phyloP scores from a whole-genome alignment of 1,140 invertebrate genomes.

The Solenopsis invicta region DNA sequence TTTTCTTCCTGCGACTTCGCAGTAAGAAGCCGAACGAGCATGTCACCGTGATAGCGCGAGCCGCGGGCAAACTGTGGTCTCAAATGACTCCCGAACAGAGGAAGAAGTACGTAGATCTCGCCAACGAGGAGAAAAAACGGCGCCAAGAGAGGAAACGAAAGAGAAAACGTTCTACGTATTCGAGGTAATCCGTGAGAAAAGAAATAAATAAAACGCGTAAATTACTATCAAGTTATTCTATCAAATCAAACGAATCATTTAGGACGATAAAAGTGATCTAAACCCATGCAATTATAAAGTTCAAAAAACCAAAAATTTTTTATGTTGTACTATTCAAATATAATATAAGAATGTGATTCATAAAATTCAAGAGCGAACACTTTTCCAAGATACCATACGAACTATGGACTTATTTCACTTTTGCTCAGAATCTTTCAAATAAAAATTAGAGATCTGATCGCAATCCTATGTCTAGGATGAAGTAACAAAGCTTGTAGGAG shows the following conservation, averaged over 20 bases:
- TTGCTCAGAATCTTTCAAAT: not conserved
- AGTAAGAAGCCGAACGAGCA: constrained; percentile 78
- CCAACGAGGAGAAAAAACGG: constrained; percentile 80
- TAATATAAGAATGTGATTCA: not conserved
- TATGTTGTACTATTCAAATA: not conserved
- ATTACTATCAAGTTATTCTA: not conserved
- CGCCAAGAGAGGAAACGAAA: constrained; percentile 63
- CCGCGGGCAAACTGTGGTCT: constrained; percentile 82
- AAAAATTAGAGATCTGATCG: not conserved
- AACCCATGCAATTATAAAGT: not conserved
- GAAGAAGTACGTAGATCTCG: constrained; percentile 83
- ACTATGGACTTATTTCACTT: not conserved
- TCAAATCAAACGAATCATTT: not conserved
- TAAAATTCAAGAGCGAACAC: not conserved
- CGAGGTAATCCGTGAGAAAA: constrained; percentile 35
- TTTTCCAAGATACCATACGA: not conserved
- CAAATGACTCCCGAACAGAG: constrained; percentile 78
- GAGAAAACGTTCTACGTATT: constrained; percentile 30
- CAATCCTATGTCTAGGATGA: constrained; percentile 32
- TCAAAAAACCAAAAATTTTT: not conserved
- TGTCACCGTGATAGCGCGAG: constrained; percentile 80
- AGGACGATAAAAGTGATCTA: not conserved
- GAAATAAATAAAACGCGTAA: not conserved
- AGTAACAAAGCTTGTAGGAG: not conserved
- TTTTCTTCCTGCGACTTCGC: constrained; percentile 81